Evolutionary conservation across 2,113 vertebrate species (phyloP).

Genomic region (Platycercus adscitus): DNA sequence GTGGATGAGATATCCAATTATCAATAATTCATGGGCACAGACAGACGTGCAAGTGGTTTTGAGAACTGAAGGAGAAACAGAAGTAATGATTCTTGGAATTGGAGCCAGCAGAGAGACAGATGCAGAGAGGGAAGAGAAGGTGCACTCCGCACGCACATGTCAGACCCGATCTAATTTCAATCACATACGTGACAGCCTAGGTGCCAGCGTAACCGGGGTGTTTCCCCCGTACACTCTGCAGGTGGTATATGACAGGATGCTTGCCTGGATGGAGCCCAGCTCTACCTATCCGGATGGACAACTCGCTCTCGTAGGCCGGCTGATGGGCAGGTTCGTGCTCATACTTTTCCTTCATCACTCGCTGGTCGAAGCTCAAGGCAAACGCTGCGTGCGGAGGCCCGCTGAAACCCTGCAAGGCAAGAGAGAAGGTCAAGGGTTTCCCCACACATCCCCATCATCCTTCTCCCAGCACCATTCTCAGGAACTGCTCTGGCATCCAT

Average conservation of each 20-base stretch:
- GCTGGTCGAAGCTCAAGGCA: constrained; percentile 74
- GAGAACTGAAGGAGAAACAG: neutral
- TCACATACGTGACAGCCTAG: neutral
- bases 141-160: neutral
- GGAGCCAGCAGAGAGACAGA: neutral
- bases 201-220: neutral
- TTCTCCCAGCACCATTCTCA: neutral
- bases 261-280: constrained; percentile 88
- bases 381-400: constrained; percentile 79
- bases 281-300: constrained; percentile 96
- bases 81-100: fast-evolving
- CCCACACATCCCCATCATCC: neutral
- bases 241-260: constrained; percentile 84
- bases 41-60: constrained; percentile 17
- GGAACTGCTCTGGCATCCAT: neutral
- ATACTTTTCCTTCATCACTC: constrained; percentile 77
- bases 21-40: constrained; percentile 7
- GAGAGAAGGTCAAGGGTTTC: neutral
- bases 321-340: constrained; percentile 8
- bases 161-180: neutral
- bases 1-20: neutral
- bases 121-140: neutral
- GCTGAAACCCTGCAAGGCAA: constrained; percentile 79
- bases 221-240: neutral
- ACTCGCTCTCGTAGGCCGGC: constrained; percentile 66